These are phyloP conservation scores for Nesoenas mayeri DNA, from an alignment of 2,113 vertebrate genomes.

Conservation along the genomic window DNA sequence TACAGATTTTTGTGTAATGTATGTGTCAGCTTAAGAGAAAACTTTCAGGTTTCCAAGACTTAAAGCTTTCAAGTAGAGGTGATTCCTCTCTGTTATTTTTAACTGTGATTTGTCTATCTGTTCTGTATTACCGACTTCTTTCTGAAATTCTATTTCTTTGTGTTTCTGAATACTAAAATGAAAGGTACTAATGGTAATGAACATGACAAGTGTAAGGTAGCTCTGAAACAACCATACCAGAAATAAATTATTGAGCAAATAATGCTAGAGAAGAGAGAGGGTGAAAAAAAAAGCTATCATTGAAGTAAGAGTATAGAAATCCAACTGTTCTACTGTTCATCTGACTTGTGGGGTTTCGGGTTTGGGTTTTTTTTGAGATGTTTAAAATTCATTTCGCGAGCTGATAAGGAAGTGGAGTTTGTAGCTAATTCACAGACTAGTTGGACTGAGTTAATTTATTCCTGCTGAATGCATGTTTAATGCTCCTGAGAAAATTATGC, in stretches of 20 bases:
- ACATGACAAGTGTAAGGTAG: not conserved
- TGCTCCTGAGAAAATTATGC: constrained; percentile 24
- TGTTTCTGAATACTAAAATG: not conserved
- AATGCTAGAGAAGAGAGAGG: not conserved
- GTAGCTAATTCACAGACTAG: not conserved
- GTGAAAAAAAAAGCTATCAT: not conserved
- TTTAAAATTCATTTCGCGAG: not conserved
- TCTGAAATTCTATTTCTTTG: not conserved
- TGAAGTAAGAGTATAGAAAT: not conserved
- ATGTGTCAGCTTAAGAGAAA: not conserved
- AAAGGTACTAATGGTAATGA: not conserved
- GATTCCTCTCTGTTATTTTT: not conserved
- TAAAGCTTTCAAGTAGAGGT: not conserved
- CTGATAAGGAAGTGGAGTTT: not conserved
- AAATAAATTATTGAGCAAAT: not conserved
- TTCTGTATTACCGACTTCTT: not conserved
- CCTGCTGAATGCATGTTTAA: constrained; percentile 17
- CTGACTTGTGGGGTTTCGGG: not conserved
- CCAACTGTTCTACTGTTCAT: not conserved
- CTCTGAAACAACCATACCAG: not conserved
- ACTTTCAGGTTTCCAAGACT: not conserved
- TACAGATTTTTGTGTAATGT: not conserved
- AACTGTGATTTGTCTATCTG: not conserved
- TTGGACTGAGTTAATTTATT: constrained; percentile 44
- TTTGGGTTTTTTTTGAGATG: not conserved